These are phyloP conservation scores for Ploceus nigricollis DNA, from an alignment of 2,113 vertebrate genomes.

Conservation along the genomic window DNA sequence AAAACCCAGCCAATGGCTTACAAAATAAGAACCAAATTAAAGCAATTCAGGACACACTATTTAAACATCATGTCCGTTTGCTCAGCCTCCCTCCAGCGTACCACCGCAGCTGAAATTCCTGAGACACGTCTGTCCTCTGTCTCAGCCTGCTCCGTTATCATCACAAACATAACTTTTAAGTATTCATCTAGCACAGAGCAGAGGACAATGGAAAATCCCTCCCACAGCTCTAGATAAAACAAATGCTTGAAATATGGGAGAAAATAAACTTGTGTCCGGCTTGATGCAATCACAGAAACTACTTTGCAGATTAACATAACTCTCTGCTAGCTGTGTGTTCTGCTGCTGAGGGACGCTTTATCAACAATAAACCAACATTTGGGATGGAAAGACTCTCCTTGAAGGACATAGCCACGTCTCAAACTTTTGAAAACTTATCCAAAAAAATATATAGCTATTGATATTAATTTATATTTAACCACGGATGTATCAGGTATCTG, in stretches of 20 bases:
- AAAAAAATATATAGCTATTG: background rate
- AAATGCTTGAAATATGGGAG: background rate
- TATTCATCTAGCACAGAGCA: background rate
- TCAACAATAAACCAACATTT: background rate
- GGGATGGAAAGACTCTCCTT: background rate
- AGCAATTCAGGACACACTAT: slow-evolving; percentile 43
- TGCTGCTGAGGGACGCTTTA: background rate
- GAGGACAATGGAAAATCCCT: background rate
- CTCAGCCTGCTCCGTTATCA: background rate
- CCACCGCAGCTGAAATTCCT: background rate
- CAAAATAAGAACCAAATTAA: slow-evolving; percentile 57
- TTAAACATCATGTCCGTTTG: slow-evolving; percentile 8
- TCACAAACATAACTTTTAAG: background rate
- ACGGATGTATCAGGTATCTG: background rate
- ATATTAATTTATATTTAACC: background rate
- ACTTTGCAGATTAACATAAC: background rate
- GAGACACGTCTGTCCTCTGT: background rate
- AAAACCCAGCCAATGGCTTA: slow-evolving; percentile 53
- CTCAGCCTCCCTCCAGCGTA: background rate
- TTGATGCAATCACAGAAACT: background rate
- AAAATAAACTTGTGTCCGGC: background rate
- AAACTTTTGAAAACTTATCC: background rate
- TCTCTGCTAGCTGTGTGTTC: background rate
- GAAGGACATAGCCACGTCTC: rapidly evolving
- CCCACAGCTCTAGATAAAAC: background rate